Evolutionary conservation across 2,797 vertebrate genomes (phyloP).

Genomic region (Ctenopoma kingsleyae): DNA sequence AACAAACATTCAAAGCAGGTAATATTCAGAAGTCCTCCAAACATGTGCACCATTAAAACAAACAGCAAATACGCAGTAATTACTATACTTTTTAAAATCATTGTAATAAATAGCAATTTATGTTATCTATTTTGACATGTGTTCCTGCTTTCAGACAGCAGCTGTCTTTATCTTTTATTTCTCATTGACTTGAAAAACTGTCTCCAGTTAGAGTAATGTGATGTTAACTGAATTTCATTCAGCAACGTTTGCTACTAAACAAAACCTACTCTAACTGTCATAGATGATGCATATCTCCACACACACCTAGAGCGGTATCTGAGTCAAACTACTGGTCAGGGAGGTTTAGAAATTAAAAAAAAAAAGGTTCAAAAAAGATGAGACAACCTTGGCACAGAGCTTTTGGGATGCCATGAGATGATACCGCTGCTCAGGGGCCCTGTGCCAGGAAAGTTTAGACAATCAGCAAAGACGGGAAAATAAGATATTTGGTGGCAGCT

Average conservation of each 20-base stretch:
- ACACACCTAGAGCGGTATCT: conserved; percentile 1
- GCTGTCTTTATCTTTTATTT: conserved; percentile 32
- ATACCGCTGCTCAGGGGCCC: background rate
- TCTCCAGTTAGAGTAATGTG: conserved; percentile 14
- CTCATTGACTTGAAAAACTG: conserved; percentile 15
- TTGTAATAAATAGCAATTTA: conserved; percentile 46
- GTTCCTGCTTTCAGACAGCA: conserved; percentile 29
- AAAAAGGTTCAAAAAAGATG: conserved; percentile 16
- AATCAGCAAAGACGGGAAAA: conserved; percentile 61
- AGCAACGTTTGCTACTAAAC: conserved; percentile 31
- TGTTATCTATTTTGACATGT: conserved; percentile 34
- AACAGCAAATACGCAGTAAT: conserved; percentile 32
- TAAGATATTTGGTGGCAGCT: conserved; percentile 65
- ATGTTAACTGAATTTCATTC: conserved; percentile 31
- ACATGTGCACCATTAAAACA: conserved; percentile 31
- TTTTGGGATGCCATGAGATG: conserved; percentile 22
- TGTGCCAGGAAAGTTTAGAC: conserved; percentile 44
- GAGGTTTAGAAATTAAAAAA: conserved; percentile 22
- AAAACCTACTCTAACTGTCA: background rate
- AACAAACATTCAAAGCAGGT: conserved; percentile 13
- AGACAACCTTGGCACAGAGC: conserved; percentile 10
- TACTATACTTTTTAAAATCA: conserved; percentile 34
- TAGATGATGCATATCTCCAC: background rate
- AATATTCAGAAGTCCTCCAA: conserved; percentile 28
- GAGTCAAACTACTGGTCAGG: conserved; percentile 6